Conservation (phyloP, 2,888 invertebrate genomes). For the Erebia epiphron region DNA sequence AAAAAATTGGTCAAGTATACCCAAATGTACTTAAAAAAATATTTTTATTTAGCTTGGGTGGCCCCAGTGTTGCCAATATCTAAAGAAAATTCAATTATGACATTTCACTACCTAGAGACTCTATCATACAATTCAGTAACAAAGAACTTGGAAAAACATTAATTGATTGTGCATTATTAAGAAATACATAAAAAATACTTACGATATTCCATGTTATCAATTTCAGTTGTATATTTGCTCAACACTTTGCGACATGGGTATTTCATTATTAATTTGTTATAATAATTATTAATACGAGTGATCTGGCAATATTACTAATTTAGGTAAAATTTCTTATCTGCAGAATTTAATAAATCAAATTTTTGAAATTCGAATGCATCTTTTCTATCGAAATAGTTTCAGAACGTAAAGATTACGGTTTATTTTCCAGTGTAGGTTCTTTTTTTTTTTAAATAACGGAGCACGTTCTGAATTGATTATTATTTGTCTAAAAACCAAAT, state of each 20-base stretch:
- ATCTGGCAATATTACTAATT: slow-evolving; percentile 2
- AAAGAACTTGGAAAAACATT: neutral
- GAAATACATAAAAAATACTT: slow-evolving; percentile 51
- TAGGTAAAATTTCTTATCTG: neutral
- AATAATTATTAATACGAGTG: slow-evolving; percentile 3
- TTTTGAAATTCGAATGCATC: slow-evolving; percentile 10
- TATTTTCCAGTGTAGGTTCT: no score
- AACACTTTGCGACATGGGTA: slow-evolving; percentile 62
- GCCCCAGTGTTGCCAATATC: no score
- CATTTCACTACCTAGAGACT: no score
- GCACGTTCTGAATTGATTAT: no score
- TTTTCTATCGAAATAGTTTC: neutral
- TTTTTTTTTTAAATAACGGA: no score
- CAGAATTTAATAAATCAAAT: neutral
- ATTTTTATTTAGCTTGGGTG: no score
- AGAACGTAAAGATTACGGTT: neutral
- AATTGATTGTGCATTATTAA: neutral
- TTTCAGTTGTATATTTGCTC: slow-evolving; percentile 52
- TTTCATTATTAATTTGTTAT: slow-evolving; percentile 59
- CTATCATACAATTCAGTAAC: no score
- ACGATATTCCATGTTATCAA: slow-evolving; percentile 62
- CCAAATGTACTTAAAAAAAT: no score
- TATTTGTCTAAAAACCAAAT: no score
- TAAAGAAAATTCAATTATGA: no score
- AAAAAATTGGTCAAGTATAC: no score